phyloP scores from a whole-genome alignment of 1,140 invertebrate species.

The Drosophila bifasciata region DNA sequence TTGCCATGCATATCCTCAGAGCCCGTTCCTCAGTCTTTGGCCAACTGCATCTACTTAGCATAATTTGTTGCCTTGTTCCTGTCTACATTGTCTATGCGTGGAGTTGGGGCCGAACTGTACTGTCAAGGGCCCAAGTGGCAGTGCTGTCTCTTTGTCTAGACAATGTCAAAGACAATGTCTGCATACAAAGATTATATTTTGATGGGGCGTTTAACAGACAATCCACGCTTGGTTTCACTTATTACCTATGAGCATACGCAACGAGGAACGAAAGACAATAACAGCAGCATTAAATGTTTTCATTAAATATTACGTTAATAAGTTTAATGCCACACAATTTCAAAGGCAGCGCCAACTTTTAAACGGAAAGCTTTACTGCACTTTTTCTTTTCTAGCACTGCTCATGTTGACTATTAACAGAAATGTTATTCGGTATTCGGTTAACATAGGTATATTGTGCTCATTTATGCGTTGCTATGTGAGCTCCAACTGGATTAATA shows the following conservation, averaged over 20 bases:
- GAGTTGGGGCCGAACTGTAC: constrained; percentile 9
- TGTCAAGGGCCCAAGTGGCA: constrained; percentile 61
- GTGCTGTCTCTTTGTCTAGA: constrained; percentile 42
- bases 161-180: constrained; percentile 56
- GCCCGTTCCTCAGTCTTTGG: constrained; percentile 21
- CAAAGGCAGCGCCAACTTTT: background rate
- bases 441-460: too few species aligned
- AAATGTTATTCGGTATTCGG: too few species aligned
- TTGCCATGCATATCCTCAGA: constrained; percentile 61
- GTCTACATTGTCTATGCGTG: constrained; percentile 15
- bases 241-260: too few species aligned
- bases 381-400: background rate
- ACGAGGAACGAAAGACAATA: too few species aligned
- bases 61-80: constrained; percentile 66
- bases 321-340: too few species aligned
- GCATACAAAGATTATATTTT: constrained; percentile 50
- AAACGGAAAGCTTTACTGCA: constrained; percentile 14
- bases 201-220: constrained; percentile 12
- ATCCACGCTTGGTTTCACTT: background rate
- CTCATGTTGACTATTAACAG: background rate
- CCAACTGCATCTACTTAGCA: constrained; percentile 78
- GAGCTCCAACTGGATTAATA: too few species aligned
- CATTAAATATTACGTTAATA: too few species aligned
- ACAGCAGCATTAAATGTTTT: too few species aligned
- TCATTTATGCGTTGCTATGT: too few species aligned